A percentile compares a stretch with the other conserved stretches of the same genome.
Evolutionary conservation across 2,113 vertebrate species (phyloP).

Genomic region (Dromiciops gliroides): DNA sequence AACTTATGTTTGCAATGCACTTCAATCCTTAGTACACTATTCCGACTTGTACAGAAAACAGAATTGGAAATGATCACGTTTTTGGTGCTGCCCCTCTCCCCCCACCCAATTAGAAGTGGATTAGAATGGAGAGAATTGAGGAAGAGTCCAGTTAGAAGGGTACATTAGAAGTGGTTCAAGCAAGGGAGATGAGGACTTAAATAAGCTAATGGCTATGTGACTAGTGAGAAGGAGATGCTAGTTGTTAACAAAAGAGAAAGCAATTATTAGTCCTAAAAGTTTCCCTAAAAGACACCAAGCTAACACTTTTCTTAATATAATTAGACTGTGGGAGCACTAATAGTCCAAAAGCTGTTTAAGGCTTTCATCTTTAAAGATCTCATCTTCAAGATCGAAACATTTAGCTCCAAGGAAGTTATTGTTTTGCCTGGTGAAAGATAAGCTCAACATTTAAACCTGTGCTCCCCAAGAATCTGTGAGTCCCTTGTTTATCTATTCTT

Average conservation of each 20-base stretch:
- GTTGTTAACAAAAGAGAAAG: no score
- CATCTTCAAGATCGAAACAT: slow-evolving; percentile 41
- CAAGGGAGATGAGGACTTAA: no score
- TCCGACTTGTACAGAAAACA: background rate
- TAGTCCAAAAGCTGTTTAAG: background rate
- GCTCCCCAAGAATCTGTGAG: slow-evolving; percentile 25
- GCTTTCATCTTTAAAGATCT: slow-evolving; percentile 17
- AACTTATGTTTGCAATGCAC: no score
- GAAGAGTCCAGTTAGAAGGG: no score
- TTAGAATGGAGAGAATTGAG: no score
- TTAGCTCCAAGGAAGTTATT: slow-evolving; percentile 18
- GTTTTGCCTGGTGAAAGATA: slow-evolving; percentile 44
- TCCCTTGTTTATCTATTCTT: slow-evolving; percentile 10
- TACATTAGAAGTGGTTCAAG: no score
- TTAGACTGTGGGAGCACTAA: slow-evolving; percentile 33
- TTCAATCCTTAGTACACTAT: background rate
- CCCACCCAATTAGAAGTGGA: slow-evolving; percentile 34
- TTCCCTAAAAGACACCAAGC: slow-evolving; percentile 55
- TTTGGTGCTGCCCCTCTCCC: no score
- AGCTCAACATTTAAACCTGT: slow-evolving; percentile 15
- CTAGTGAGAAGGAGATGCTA: no score
- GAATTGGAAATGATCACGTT: slow-evolving; percentile 12
- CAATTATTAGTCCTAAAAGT: slow-evolving; percentile 58
- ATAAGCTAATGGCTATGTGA: no score
- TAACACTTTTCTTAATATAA: slow-evolving; percentile 52